Evolutionary conservation across 2,888 invertebrate species (phyloP), one percentile per base, ranked within the genome.

Genomic region (Microplitis manilae): DNA sequence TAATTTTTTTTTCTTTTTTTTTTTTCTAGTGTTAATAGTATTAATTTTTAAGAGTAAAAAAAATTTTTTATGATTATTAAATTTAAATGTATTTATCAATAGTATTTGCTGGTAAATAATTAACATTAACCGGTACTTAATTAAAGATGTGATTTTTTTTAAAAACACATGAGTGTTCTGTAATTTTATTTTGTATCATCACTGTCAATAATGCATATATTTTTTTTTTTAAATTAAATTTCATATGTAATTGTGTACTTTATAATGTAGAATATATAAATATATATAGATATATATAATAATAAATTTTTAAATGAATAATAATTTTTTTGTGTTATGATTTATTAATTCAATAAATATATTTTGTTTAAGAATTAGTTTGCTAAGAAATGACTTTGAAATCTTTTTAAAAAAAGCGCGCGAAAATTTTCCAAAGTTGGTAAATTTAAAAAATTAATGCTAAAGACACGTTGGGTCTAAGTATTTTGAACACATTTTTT

Each of bases 291-390:
- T 50, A 50, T 50, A 50, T 13, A 50, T 50, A 50, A 50, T 50
- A 50, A 50, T 50, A 50, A 50, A 50, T 50, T 50, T 50, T 50
- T 50, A 50, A 50, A 50, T 50, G 50, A 50, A 50, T 50, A 50
- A 8, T 50, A 50, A 50, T 5, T 50, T 13, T 50, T 13, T 50
- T 4, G 4, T 13, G 50, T 50, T 50, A 13, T 1, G 13, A 50
- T 50, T 50, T 50, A 2, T 13, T 50, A 5, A 50, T 50, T 4
- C 1, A 50, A 50, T n/a, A 17, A 17, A 17, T 1, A 50, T 50
- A 50, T 13, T 50, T 50, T 50, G 1, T 50, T 9, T 30, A 30
- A 30, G 30, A 30, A 30, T 30, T 30, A 30, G 30, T 30, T 0
- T 30, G 30, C 30, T 30, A 30, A 30, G 30, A 50, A 50, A 13